Conservation (phyloP, 2,113 vertebrate genomes). For the Hyaena hyaena region DNA sequence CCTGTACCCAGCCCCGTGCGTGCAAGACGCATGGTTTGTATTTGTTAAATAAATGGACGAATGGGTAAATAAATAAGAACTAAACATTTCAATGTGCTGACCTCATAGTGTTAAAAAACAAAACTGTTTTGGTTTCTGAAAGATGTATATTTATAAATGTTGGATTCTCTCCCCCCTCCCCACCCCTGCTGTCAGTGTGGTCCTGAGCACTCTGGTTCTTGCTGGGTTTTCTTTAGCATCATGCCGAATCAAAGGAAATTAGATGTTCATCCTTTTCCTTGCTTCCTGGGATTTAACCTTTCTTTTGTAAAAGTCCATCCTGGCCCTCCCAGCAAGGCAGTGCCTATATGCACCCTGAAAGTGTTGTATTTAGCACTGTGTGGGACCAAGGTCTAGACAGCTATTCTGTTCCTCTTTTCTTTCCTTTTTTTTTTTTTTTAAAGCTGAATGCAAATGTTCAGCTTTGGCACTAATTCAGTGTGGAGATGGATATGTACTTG, state of each 20-base stretch:
- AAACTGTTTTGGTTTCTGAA: conserved; percentile 11
- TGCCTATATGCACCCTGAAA: not conserved
- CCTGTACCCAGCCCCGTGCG: not conserved
- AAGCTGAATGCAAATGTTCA: conserved; percentile 14
- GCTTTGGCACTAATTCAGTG: not conserved
- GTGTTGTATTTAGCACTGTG: not conserved
- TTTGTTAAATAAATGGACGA: not conserved
- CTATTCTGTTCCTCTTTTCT: not conserved
- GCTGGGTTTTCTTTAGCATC: conserved; percentile 74
- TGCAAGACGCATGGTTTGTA: not conserved
- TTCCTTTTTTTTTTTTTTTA: not conserved
- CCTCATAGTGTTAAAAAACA: not conserved
- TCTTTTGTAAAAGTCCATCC: conserved; percentile 45
- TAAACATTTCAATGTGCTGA: not conserved
- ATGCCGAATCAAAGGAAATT: conserved; percentile 65
- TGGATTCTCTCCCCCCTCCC: not conserved
- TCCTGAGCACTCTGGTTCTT: not conserved
- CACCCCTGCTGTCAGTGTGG: not conserved
- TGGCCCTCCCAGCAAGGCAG: conserved; percentile 49
- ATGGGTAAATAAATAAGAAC: not conserved
- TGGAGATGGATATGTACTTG: not conserved
- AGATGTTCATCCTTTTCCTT: conserved; percentile 64
- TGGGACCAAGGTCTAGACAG: conserved; percentile 15
- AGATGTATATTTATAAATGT: not conserved
- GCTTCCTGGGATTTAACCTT: conserved; percentile 73